phyloP scores from a whole-genome alignment of 1,140 invertebrate species.

The Brachionus asplanchnoidis region DNA sequence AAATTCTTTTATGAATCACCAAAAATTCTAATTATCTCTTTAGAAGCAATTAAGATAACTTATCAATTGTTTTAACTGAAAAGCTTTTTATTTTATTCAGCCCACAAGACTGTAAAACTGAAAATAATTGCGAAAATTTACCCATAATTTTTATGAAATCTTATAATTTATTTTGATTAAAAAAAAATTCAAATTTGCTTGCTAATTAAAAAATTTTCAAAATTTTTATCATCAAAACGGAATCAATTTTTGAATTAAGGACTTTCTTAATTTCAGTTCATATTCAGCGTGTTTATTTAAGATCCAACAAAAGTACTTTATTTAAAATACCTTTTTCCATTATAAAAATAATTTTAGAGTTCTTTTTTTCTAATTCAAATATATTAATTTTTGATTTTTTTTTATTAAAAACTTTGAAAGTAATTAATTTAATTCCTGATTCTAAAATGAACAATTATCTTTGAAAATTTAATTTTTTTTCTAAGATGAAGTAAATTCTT shows the following conservation, averaged over 20 bases:
- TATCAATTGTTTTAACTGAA: background rate
- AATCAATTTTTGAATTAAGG: too few relatives aligned
- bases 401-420: background rate
- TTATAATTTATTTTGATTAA: too few relatives aligned
- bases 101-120: background rate
- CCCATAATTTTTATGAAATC: background rate
- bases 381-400: background rate
- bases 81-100: background rate
- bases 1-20: background rate
- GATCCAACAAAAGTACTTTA: background rate
- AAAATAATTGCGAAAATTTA: background rate
- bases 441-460: too few relatives aligned
- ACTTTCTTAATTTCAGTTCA: too few relatives aligned
- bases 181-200: too few relatives aligned
- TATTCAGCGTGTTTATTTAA: too few relatives aligned
- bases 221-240: too few relatives aligned
- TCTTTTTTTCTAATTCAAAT: background rate
- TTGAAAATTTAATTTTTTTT: background rate
- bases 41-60: background rate
- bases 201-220: too few relatives aligned
- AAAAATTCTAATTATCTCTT: background rate
- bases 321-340: background rate
- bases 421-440: too few relatives aligned
- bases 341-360: background rate
- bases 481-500: too few relatives aligned